Base-by-base conservation (phyloP, 2,113 vertebrate species). In the Nicator chloris region DNA sequence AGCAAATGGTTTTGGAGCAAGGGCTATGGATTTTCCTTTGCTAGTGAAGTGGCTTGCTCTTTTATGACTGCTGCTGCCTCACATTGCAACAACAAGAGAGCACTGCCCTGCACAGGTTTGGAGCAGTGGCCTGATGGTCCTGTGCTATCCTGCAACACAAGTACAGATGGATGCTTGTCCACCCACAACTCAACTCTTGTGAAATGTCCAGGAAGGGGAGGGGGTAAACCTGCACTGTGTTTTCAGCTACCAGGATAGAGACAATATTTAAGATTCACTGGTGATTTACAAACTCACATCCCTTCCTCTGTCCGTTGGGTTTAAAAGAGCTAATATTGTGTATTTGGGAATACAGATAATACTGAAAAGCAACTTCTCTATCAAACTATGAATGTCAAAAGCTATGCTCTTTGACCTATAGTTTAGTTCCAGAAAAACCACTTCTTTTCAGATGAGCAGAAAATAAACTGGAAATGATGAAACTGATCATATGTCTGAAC, bases 401-500 rank as follows among this genome's bases (percentile, higher is more conserved):
- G 31, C 56, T 83, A 78, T 94, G 88, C 23, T 86, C 51, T 95
- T 93, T 94, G 77, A 86, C 95, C 88, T 86, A 35, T 27, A 88
- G 40, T 79, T 94, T 86, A 92, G 69, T 90, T 96, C 49, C 69
- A 93, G 79, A 88, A 81, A 88, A 84, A 56, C 0, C 19, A 56
- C 54, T 90, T 92, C 11, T 73, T 93, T 90, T 90, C 71, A 88
- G n/a, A 86, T 63, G 40, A 64, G 22, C 23, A 88, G 94, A 88
- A 95, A 93, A 92, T 73, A 84, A 90, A 17, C 54, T 88, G 88
- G 64, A 88, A 93, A 80, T 96, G 2, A 94, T 11, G 76, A 96
- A 96, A 94, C 69, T 22, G 79, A 93, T 96, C 72, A 92, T 90
- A 83, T 75, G 82, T 94, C 95, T 92, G 76, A 96, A 93, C 90